phyloP scores from a whole-genome alignment of 2,797 vertebrate genomes.

The Eurystomus glaucurus region DNA sequence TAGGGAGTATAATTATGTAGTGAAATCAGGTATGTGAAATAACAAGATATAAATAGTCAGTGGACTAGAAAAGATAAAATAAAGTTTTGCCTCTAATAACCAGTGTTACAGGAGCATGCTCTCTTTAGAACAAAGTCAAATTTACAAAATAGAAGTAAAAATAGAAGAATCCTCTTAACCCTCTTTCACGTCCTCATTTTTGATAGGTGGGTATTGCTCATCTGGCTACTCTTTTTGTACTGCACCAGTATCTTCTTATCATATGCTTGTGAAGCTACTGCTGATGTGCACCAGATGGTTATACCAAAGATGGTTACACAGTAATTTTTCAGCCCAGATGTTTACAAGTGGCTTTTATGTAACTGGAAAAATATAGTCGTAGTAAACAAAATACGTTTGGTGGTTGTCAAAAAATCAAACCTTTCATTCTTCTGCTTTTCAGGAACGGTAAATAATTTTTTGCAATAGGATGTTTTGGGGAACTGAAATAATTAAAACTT shows the following conservation, averaged over 20 bases:
- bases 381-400: not conserved
- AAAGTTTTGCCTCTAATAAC: not conserved
- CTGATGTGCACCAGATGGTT: not conserved
- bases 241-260: not conserved
- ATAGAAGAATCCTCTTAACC: not conserved
- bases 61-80: not conserved
- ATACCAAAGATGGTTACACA: not conserved
- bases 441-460: not conserved
- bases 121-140: not conserved
- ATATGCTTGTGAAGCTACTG: not conserved
- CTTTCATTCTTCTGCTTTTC: not conserved
- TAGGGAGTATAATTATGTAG: not conserved
- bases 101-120: not conserved
- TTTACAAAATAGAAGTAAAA: not conserved
- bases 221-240: not conserved
- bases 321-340: not conserved
- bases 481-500: not conserved
- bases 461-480: not conserved
- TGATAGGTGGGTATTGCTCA: not conserved
- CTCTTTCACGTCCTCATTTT: not conserved
- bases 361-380: not conserved
- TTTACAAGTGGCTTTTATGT: not conserved
- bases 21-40: not conserved
- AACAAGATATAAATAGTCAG: not conserved
- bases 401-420: not conserved